A percentile compares a stretch with the other conserved stretches of the same genome.
Evolutionary conservation across 1,140 invertebrate genomes (phyloP).

Genomic region (Drosophila persimilis): DNA sequence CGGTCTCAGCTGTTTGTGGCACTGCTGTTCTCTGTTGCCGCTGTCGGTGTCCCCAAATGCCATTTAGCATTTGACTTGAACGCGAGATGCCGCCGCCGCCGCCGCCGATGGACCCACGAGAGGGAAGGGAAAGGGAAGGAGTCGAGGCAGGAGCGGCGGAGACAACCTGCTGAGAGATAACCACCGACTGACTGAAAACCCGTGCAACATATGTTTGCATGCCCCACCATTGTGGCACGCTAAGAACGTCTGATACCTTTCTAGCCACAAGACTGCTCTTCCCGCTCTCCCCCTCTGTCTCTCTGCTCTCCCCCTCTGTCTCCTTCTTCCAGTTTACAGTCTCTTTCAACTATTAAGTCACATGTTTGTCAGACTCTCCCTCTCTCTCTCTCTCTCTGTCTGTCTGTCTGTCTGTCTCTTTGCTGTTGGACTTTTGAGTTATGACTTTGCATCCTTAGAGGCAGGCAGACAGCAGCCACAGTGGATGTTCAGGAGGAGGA

Average conservation of each 20-base stretch:
- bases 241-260: conserved; percentile 71
- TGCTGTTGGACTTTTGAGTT: conserved; percentile 72
- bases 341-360: conserved; percentile 53
- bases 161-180: conserved; percentile 62
- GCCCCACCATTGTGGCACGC: conserved; percentile 14
- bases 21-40: conserved; percentile 16
- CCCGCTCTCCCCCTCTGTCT: conserved; percentile 4
- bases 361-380: conserved; percentile 48
- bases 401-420: background rate
- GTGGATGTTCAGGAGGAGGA: no score
- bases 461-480: background rate
- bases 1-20: conserved; percentile 62
- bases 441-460: conserved; percentile 72
- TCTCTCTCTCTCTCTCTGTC: background rate
- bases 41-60: conserved; percentile 75
- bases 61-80: conserved; percentile 77
- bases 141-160: background rate
- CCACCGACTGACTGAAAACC: conserved; percentile 10
- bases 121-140: background rate
- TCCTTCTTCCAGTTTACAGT: conserved; percentile 32
- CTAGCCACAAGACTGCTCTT: no score
- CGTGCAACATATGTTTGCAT: conserved; percentile 64
- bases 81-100: conserved; percentile 45
- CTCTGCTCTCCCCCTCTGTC: background rate
- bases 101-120: background rate